A percentile compares a stretch with the other conserved stretches of the same genome.
phyloP scores from a whole-genome alignment of 2,113 vertebrate species.

The Nerophis ophidion region DNA sequence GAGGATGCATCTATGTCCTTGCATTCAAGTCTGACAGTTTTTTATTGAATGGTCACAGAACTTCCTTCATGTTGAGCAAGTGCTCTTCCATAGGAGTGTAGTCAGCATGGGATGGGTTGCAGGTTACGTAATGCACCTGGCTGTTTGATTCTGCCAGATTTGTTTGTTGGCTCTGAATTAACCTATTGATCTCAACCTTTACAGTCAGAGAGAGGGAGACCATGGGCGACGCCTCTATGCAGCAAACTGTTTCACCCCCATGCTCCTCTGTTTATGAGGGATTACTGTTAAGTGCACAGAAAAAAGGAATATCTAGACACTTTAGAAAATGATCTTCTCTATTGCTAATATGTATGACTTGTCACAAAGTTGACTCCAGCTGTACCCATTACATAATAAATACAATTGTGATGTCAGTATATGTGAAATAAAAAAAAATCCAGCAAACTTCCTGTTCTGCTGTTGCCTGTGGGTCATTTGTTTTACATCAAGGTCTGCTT shows the following conservation, averaged over 20 bases:
- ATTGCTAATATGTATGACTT: not conserved
- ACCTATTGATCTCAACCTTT: slow-evolving; percentile 53
- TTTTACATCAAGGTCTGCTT: not conserved
- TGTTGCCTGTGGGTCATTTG: slow-evolving; percentile 14
- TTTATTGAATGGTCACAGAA: not conserved
- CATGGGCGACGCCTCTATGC: slow-evolving; percentile 19
- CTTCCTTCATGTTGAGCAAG: not conserved
- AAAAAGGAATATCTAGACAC: not conserved
- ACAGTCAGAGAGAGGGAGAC: slow-evolving; percentile 10
- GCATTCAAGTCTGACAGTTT: not conserved
- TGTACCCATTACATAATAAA: slow-evolving; percentile 9
- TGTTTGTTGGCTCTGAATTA: slow-evolving; percentile 18
- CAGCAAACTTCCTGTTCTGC: slow-evolving; percentile 20
- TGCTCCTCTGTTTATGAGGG: slow-evolving; percentile 10
- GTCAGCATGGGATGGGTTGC: slow-evolving; percentile 25
- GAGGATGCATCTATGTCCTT: not conserved
- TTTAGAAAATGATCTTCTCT: not conserved
- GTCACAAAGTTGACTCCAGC: slow-evolving; percentile 3
- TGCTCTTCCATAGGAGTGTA: slow-evolving; percentile 10
- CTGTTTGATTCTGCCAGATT: slow-evolving; percentile 48
- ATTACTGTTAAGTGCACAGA: slow-evolving; percentile 5
- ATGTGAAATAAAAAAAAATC: slow-evolving; percentile 41
- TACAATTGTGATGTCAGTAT: slow-evolving; percentile 15
- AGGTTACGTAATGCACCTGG: slow-evolving; percentile 34
- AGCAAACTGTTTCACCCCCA: slow-evolving; percentile 24